These are phyloP conservation scores for Calosoma granatense DNA, from an alignment of 1,140 invertebrate species.

Conservation along the genomic window DNA sequence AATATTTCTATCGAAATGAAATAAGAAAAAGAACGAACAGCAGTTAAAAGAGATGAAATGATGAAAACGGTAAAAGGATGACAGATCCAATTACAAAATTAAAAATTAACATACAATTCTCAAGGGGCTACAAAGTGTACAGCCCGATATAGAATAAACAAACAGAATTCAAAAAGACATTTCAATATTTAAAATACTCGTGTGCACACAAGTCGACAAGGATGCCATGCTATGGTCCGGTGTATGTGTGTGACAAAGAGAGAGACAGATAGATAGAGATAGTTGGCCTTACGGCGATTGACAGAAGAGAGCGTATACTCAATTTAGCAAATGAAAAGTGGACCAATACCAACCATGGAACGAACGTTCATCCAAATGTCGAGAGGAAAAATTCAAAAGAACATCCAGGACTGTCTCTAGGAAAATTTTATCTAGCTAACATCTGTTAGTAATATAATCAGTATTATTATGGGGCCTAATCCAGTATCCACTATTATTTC, in stretches of 20 bases:
- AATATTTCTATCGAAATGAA: no score
- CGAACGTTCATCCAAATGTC: no score
- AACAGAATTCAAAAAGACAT: conserved; percentile 20
- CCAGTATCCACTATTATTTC: no score
- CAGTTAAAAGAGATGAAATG: conserved; percentile 26
- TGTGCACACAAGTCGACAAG: no score
- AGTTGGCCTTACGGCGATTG: not conserved
- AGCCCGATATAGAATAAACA: conserved; percentile 25
- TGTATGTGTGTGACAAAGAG: no score
- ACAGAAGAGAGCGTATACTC: not conserved
- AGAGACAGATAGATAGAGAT: not conserved
- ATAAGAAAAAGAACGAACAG: not conserved
- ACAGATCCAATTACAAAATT: not conserved
- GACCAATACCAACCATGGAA: not conserved
- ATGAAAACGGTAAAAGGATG: conserved; percentile 10
- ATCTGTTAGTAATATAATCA: no score
- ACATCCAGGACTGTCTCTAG: not conserved
- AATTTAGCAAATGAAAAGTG: not conserved
- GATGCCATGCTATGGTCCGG: no score
- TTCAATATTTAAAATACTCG: not conserved
- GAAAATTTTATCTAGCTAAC: no score
- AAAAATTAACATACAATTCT: conserved; percentile 1
- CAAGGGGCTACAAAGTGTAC: not conserved
- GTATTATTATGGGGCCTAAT: no score
- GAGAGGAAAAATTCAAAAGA: not conserved